These are phyloP conservation scores for Sebastes iracundus DNA, from an alignment of 2,797 vertebrate genomes.

Conservation along the genomic window DNA sequence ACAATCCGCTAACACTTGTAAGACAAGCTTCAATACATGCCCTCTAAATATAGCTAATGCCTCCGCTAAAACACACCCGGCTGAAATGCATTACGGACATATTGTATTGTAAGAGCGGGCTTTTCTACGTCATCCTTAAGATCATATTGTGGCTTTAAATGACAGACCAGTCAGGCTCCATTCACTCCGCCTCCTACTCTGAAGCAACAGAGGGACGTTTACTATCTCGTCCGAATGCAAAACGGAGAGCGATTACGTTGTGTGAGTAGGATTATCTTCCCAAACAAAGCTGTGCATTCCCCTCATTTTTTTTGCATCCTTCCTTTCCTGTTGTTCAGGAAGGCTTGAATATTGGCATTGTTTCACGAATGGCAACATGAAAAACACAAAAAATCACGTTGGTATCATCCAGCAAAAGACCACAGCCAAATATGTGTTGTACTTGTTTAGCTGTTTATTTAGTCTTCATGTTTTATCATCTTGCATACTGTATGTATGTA, in stretches of 20 bases:
- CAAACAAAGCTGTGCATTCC: neutral
- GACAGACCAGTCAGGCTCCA: neutral
- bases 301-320: neutral
- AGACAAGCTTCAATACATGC: slow-evolving; percentile 51
- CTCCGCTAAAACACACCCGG: slow-evolving; percentile 21
- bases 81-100: slow-evolving; percentile 23
- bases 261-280: neutral
- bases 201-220: neutral
- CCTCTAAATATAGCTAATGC: slow-evolving; percentile 61
- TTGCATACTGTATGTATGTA: neutral
- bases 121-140: neutral
- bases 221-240: neutral
- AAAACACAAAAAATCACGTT: slow-evolving; percentile 22
- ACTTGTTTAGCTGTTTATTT: neutral
- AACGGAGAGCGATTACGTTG: neutral
- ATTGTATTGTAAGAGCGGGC: neutral
- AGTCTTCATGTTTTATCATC: slow-evolving; percentile 1
- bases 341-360: neutral
- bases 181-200: neutral
- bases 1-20: slow-evolving; percentile 55
- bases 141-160: slow-evolving; percentile 6
- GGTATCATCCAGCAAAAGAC: neutral
- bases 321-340: neutral
- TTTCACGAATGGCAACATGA: slow-evolving; percentile 1
- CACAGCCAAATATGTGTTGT: neutral